A percentile compares a stretch with the other conserved stretches of the same genome.
Conservation (phyloP, 2,888 invertebrate species). For the Eumerus sabulonum region DNA sequence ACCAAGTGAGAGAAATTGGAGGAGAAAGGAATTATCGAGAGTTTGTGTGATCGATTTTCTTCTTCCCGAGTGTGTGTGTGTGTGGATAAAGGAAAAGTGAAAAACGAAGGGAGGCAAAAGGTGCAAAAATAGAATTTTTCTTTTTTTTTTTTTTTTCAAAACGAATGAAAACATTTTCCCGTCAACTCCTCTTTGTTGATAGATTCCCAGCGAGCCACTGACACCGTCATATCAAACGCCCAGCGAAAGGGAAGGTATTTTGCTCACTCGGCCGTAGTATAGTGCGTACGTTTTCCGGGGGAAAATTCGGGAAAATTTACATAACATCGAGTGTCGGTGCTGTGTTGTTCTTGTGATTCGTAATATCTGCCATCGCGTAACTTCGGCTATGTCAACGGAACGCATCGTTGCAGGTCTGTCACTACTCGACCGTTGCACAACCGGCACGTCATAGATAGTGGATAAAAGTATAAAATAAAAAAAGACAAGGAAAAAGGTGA, state of each 20-base stretch:
- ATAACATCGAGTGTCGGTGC: constrained; percentile 2
- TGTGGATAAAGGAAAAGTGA: constrained; percentile 13
- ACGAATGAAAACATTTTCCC: no score
- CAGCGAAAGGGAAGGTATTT: no score
- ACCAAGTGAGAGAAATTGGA: no score
- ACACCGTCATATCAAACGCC: no score
- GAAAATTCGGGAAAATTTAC: no score
- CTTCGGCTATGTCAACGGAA: constrained; percentile 17
- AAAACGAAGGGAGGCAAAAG: constrained; percentile 9
- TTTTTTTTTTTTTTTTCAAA: no score
- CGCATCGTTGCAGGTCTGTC: constrained; percentile 12
- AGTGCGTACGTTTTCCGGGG: no score
- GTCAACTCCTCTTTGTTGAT: no score
- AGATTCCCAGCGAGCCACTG: no score
- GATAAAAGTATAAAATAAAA: constrained; percentile 19
- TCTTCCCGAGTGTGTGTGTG: not conserved
- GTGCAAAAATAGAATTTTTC: not conserved
- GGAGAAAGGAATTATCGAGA: no score
- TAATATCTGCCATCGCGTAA: not conserved
- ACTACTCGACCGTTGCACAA: no score
- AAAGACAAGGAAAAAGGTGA: constrained; percentile 30
- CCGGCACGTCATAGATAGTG: constrained; percentile 8
- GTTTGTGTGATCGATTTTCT: not conserved
- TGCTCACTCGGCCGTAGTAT: no score
- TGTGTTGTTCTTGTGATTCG: constrained; percentile 44